Percentiles rank a stretch among this genome's conserved stretches.
Evolutionary conservation across 2,113 vertebrate genomes (phyloP).

Genomic region (Ifrita kowaldi): DNA sequence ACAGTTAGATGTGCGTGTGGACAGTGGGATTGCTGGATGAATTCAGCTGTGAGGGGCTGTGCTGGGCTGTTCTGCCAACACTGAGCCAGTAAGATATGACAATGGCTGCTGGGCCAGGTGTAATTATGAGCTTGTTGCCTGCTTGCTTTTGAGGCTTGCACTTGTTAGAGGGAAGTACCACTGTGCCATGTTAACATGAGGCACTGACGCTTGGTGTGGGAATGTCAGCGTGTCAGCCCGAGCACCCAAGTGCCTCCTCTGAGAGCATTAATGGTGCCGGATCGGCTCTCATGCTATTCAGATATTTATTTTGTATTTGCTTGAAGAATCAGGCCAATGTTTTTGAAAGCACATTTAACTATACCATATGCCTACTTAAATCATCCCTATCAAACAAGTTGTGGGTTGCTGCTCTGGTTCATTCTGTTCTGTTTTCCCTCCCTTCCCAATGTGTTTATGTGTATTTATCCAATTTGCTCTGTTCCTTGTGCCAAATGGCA

Average conservation of each 20-base stretch:
- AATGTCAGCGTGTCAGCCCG: neutral
- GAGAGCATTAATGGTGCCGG: slow-evolving; percentile 7
- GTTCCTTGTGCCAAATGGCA: slow-evolving; percentile 72
- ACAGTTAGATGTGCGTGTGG: fast-evolving
- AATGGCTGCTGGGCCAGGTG: neutral
- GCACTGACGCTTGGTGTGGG: neutral
- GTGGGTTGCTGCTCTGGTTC: slow-evolving; percentile 71
- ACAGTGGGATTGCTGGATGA: neutral
- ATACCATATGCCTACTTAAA: slow-evolving; percentile 80
- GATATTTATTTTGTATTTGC: slow-evolving; percentile 70
- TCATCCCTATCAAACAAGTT: slow-evolving; percentile 75
- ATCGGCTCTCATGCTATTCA: slow-evolving; percentile 46
- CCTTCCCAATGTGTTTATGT: slow-evolving; percentile 73
- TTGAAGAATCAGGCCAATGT: slow-evolving; percentile 73
- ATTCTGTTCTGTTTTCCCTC: slow-evolving; percentile 73
- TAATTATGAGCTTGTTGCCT: neutral
- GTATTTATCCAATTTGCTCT: slow-evolving; percentile 75
- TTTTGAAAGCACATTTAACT: slow-evolving; percentile 77
- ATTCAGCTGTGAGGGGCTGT: neutral
- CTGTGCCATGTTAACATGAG: neutral
- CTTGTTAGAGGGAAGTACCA: neutral
- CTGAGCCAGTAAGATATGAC: neutral
- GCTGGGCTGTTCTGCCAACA: neutral
- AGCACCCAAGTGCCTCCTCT: slow-evolving; percentile 11
- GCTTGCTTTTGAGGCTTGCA: neutral